Evolutionary conservation across 1,140 invertebrate species (phyloP), one percentile per base, ranked within the genome.

Genomic region (Pseudachorutes palmiensis): DNA sequence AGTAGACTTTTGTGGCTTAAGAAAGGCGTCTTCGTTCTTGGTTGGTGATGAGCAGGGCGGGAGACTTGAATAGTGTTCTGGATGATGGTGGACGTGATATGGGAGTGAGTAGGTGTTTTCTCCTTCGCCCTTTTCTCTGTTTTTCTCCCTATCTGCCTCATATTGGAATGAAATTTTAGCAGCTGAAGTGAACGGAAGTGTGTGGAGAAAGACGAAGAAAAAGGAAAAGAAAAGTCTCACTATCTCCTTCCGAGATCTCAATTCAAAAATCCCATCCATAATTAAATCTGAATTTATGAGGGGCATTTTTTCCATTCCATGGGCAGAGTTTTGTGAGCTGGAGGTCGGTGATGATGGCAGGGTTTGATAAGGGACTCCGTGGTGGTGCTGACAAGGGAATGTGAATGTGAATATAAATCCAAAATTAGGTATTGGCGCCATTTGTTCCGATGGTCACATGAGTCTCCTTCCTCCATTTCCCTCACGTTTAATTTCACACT

Each of bases 201-300:
- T 45, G 9, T 19, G 19, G 36, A 45, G 19, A 45, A 45, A 45
- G 36, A 19, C 51, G 14, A 5, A 14, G 24, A 55, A 55, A 12
- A 26, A 55, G 24, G 51, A 22, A n/a, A n/a, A n/a, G n/a, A n/a
- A n/a, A n/a, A n/a, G n/a, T n/a, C n/a, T n/a, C n/a, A 55, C 12
- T 55, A 55, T 55, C 51, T 55, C 24, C 5, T 26, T 24, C 12
- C 51, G 12, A 26, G 24, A 19, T 55, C 24, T 55, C 12, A 55
- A 55, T 19, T 55, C 51, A 26, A 55, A 55, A 16, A 22, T 55
- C 24, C 24, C 51, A 12, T 55, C 12, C 51, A 55, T 55, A 55
- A 55, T 55, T 55, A 55, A 55, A 55, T 55, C 12, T 12, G 24
- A 55, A 55, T 55, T 55, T 55, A 55, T 55, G 51, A 55, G 51